phyloP scores from a whole-genome alignment of 2,113 vertebrate species.

The Todiramphus saurophagus region DNA sequence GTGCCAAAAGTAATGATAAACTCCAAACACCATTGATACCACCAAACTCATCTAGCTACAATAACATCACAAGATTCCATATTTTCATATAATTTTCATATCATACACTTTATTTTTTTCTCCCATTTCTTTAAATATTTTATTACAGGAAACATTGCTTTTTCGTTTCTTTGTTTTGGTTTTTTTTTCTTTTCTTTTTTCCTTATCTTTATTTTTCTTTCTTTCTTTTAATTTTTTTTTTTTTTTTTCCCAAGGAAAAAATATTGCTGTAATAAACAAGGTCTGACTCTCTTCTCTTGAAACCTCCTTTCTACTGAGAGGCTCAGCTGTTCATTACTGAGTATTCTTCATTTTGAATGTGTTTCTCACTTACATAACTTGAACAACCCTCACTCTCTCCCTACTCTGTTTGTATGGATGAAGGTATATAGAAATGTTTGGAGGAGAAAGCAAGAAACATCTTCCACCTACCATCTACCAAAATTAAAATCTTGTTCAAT shows the following conservation, averaged over 20 bases:
- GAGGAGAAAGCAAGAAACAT: neutral
- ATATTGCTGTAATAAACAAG: constrained; percentile 49
- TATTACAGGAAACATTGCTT: constrained; percentile 1
- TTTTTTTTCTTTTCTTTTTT: rapidly evolving
- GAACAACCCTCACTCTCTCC: neutral
- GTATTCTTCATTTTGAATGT: constrained; percentile 14
- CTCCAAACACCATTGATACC: neutral
- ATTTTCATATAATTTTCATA: neutral
- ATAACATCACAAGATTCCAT: neutral
- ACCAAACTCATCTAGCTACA: neutral
- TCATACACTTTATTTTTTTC: neutral
- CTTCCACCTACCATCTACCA: neutral
- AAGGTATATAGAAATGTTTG: constrained; percentile 24
- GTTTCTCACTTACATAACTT: constrained; percentile 25
- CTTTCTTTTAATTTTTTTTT: neutral
- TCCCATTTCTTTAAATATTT: constrained; percentile 30
- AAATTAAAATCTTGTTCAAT: constrained; percentile 27
- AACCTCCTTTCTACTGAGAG: constrained; percentile 18
- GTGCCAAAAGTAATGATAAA: constrained; percentile 33
- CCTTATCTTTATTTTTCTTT: neutral
- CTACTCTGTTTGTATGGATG: constrained; percentile 3
- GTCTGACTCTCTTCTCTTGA: constrained; percentile 38
- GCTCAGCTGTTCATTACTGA: constrained; percentile 45
- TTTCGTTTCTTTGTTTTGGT: neutral
- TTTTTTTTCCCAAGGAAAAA: neutral